Percentiles rank a stretch among this genome's conserved stretches.
Evolutionary conservation across 2,113 vertebrate genomes (phyloP).

Genomic region (Pyrgilauda ruficollis): DNA sequence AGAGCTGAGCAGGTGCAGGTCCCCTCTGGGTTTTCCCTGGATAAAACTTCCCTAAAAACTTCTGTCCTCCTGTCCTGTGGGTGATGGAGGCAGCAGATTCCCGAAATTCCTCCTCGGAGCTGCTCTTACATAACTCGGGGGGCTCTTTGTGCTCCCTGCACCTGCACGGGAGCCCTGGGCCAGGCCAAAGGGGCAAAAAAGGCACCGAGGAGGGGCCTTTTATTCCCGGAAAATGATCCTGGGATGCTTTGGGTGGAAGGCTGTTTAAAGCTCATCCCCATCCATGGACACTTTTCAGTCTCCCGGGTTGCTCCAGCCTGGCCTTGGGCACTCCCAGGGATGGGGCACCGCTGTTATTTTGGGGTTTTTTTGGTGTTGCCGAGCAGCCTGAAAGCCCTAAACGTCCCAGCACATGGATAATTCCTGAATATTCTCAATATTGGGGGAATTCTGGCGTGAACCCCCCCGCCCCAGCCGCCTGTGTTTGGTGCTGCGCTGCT

Average conservation of each 20-base stretch:
- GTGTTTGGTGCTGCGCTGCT: neutral
- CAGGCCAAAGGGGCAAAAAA: neutral
- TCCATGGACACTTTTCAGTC: accelerated
- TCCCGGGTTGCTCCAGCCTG: neutral
- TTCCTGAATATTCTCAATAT: neutral
- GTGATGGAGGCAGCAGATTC: neutral
- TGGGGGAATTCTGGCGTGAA: neutral
- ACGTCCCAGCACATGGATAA: neutral
- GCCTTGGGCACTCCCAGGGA: neutral
- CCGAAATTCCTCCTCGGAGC: neutral
- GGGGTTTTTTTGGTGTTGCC: neutral
- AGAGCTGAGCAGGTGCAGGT: neutral
- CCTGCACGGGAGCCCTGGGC: neutral
- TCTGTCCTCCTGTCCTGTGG: neutral
- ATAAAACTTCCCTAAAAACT: neutral
- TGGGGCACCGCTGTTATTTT: neutral
- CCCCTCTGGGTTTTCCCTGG: neutral
- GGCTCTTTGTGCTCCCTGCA: neutral
- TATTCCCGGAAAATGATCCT: neutral
- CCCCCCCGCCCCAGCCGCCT: too few relatives aligned
- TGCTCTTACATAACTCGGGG: neutral
- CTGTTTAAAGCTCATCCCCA: neutral
- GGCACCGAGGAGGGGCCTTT: neutral
- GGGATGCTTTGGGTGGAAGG: neutral
- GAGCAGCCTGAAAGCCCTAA: neutral